Evolutionary conservation across 30 jellyfish, hydroid and myxozoan genomes (phyloP).

Genomic region (Cassiopea xamachana): DNA sequence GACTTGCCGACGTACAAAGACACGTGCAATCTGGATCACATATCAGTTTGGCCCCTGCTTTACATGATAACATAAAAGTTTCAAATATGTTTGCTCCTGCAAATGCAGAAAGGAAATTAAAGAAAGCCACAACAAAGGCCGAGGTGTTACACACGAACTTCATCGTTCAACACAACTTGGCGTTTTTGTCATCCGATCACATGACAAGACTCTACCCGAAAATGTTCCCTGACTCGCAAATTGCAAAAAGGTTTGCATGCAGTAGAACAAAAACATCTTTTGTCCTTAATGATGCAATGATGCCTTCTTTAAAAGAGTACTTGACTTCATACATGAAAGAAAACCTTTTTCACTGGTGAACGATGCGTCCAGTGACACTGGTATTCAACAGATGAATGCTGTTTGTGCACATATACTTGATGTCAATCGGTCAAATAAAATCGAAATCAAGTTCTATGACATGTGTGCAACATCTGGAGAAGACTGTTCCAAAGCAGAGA

Average conservation of each 20-base stretch:
- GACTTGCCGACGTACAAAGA: constrained; percentile 66
- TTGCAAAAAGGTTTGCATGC: constrained; percentile 61
- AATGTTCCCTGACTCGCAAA: constrained; percentile 71
- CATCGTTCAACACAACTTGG: constrained; percentile 70
- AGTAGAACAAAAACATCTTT: constrained; percentile 68
- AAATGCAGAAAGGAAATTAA: constrained; percentile 16
- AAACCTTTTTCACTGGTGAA: constrained; percentile 66
- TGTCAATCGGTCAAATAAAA: constrained; percentile 48
- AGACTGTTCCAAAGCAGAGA: constrained; percentile 55
- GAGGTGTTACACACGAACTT: constrained; percentile 75
- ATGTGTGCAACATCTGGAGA: constrained; percentile 74
- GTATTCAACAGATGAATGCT: constrained; percentile 76
- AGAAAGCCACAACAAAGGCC: constrained; percentile 38
- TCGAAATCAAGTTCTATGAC: constrained; percentile 50
- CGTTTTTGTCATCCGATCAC: constrained; percentile 75
- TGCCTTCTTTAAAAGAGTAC: constrained; percentile 49
- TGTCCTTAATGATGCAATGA: constrained; percentile 54
- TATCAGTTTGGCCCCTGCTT: constrained; percentile 19
- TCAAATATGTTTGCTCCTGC: constrained; percentile 19
- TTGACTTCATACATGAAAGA: constrained; percentile 50
- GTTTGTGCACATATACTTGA: constrained; percentile 65
- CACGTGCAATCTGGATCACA: constrained; percentile 53
- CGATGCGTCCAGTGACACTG: constrained; percentile 91
- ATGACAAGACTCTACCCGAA: constrained; percentile 53
- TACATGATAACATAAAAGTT: constrained; percentile 1